phyloP scores from a whole-genome alignment of 1,140 invertebrate genomes.

The Drosophila varians region DNA sequence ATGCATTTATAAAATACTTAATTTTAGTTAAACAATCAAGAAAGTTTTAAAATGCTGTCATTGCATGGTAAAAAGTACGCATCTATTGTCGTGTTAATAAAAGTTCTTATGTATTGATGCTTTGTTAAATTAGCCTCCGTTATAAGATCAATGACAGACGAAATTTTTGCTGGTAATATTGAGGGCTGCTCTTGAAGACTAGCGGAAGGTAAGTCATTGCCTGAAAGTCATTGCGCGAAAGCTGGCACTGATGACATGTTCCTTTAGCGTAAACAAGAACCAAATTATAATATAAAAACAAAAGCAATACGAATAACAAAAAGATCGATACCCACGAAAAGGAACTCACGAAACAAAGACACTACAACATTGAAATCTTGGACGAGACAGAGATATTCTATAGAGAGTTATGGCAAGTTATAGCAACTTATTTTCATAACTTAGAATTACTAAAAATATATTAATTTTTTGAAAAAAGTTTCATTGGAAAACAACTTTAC shows the following conservation, averaged over 20 bases:
- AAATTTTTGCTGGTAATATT: slow-evolving; percentile 10
- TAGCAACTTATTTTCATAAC: slow-evolving; percentile 10
- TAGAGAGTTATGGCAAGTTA: background rate
- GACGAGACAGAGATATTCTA: background rate
- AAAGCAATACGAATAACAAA: background rate
- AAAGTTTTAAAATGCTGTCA: slow-evolving; percentile 10
- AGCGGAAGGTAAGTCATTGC: slow-evolving; percentile 16
- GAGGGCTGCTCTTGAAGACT: slow-evolving; percentile 1
- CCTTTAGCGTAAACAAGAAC: background rate
- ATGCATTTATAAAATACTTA: no score
- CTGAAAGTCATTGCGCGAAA: background rate
- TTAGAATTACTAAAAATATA: slow-evolving; percentile 1
- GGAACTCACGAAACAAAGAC: background rate
- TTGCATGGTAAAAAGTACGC: slow-evolving; percentile 10
- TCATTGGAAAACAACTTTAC: slow-evolving; percentile 13
- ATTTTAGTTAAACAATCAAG: no score
- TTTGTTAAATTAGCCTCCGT: slow-evolving; percentile 16
- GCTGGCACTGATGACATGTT: background rate
- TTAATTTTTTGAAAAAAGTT: slow-evolving; percentile 5
- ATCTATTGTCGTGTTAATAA: slow-evolving; percentile 5
- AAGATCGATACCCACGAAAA: background rate
- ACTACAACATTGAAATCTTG: background rate
- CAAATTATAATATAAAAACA: background rate
- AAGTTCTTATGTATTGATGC: slow-evolving; percentile 18
- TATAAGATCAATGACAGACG: slow-evolving; percentile 11